Evolutionary conservation across 2,113 vertebrate species (phyloP).

Genomic region (Delphinus delphis): DNA sequence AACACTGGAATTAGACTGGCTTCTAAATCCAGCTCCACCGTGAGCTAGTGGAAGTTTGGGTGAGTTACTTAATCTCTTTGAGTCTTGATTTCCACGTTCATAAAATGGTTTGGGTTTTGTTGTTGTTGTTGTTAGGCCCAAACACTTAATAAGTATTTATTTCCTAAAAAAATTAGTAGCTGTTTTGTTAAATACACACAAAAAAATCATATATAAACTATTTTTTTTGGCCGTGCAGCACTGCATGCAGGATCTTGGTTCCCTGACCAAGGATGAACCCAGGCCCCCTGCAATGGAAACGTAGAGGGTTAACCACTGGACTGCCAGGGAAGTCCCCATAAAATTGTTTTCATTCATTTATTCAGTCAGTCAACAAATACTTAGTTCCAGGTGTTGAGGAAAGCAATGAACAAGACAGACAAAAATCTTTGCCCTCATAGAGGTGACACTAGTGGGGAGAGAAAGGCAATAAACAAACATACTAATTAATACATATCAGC

Average conservation of each 20-base stretch:
- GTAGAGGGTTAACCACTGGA: no score
- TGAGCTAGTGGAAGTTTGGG: neutral
- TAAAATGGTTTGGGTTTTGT: neutral
- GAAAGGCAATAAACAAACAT: neutral
- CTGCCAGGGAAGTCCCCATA: neutral
- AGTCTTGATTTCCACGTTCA: neutral
- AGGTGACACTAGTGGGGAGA: neutral
- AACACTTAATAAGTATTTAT: no score
- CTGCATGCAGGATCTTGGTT: no score
- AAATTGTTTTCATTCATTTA: conserved; percentile 36
- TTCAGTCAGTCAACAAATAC: neutral
- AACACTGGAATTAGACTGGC: neutral
- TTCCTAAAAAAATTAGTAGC: no score
- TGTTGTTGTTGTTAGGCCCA: no score
- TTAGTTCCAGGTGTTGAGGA: neutral
- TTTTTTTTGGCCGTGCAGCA: no score
- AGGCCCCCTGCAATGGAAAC: no score
- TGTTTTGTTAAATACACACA: no score
- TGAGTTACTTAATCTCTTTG: neutral
- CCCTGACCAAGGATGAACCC: no score
- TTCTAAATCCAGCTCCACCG: neutral
- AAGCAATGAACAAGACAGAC: neutral
- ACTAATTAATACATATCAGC: neutral
- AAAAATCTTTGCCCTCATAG: neutral
- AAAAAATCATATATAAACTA: no score